Percentiles rank a stretch among this genome's conserved stretches.
Conservation (phyloP, 2,797 vertebrate species). For the Danio choprae region DNA sequence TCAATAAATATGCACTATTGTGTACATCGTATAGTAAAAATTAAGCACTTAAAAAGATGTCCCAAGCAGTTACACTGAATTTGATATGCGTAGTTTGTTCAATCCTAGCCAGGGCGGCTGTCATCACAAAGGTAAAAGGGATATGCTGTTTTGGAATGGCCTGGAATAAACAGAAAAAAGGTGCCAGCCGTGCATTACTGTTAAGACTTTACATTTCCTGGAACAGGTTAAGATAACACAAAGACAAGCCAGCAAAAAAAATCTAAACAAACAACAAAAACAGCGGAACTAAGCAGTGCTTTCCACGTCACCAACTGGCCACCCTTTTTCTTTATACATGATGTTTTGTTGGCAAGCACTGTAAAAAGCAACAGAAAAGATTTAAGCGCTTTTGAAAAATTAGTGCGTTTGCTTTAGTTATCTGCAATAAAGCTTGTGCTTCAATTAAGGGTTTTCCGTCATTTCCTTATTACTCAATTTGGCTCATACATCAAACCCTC, state of each 20-base stretch:
- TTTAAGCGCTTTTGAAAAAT: constrained; percentile 26
- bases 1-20: constrained; percentile 37
- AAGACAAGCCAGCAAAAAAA: constrained; percentile 17
- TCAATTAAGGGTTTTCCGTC: constrained; percentile 75
- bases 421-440: constrained; percentile 83
- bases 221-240: constrained; percentile 35
- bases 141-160: constrained; percentile 65
- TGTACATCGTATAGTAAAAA: constrained; percentile 41
- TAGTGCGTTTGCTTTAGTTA: constrained; percentile 64
- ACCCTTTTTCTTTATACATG: constrained; percentile 11
- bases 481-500: constrained; percentile 73
- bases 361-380: constrained; percentile 17
- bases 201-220: constrained; percentile 42
- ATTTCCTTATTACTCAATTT: constrained; percentile 62
- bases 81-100: constrained; percentile 48
- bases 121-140: constrained; percentile 57
- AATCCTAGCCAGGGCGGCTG: constrained; percentile 34
- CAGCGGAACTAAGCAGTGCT: constrained; percentile 1
- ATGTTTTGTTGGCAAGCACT: constrained; percentile 33
- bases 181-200: constrained; percentile 55
- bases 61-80: constrained; percentile 11
- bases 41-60: constrained; percentile 26
- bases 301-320: constrained; percentile 12
- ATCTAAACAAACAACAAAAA: too few species aligned
- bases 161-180: constrained; percentile 63